Base-by-base conservation (phyloP, 2,888 invertebrate genomes). In the Corbicula japonica region DNA sequence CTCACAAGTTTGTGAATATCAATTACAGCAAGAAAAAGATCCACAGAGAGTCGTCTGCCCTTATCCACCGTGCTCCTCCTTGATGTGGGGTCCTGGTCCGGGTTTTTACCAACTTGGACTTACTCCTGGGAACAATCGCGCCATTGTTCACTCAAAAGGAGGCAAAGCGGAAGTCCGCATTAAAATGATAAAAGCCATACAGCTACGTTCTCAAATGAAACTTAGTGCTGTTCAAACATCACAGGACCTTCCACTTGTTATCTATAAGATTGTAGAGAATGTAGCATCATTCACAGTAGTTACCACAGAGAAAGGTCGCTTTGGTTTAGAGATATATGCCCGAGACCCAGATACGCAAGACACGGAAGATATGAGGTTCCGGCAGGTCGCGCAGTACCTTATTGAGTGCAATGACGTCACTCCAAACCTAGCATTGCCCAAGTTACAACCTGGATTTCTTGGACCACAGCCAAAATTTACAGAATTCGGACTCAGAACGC, bases 401-500 rank as follows among this genome's bases (percentile, higher is more conserved):
- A 77, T 87, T 10, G 77, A 82, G 30, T 87, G 87, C 76, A 80
- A 73, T 26, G 87, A 87, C 61, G 83, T 80, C 15, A 77, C 80
- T n/a, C 44, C 80, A 15, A 79, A 83, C 3, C 69, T 78, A 23
- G 35, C 63, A 12, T 68, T 87, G 2, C 87, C 87, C 0, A 85
- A 78, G 48, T 61, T 87, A 10, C 86, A 80, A 8, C 82, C 87
- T 0, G 87, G 87, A 8, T 87, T 87, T 62, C 78, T 87, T 5
- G 87, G 87, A 5, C 84, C 85, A n/a, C 87, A 87, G 50, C 87
- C 87, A 30, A 87, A 86, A 78, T 77, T 86, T n/a, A 83, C 86
- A 2, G 86, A 85, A 52, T 86, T 86, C 58, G 87, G 85, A 28
- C 79, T 87, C 5, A 77, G 69, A 30, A 80, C 86, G 10, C 63